Percentiles rank a stretch among this genome's conserved stretches.
These are phyloP conservation scores for Montipora capricornis DNA, from an alignment of 64 coral and sea anemone genomes.

Conservation along the genomic window DNA sequence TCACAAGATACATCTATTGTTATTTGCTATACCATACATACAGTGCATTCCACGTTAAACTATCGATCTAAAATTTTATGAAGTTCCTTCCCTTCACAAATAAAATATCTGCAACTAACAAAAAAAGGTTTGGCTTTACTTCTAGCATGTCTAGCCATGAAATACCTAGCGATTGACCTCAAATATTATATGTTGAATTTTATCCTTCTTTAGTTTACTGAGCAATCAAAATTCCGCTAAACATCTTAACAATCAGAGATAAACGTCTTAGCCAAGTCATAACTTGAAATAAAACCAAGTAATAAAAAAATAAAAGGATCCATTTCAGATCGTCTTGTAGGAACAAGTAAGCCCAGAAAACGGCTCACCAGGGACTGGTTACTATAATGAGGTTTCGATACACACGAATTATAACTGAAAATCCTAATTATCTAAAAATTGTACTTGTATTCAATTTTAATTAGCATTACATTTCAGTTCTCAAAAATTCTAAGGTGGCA, in stretches of 20 bases:
- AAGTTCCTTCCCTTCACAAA: neutral
- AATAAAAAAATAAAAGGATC: no score
- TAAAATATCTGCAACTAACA: neutral
- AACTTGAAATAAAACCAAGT: no score
- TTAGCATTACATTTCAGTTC: neutral
- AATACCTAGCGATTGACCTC: neutral
- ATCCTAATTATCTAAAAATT: neutral
- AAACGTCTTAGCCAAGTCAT: no score
- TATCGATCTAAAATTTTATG: no score
- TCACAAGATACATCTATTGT: neutral
- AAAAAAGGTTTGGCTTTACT: neutral
- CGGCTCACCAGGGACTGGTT: no score
- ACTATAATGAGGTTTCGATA: neutral
- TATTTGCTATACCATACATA: neutral
- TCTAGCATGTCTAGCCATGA: neutral
- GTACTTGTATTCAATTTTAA: neutral
- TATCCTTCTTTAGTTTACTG: no score
- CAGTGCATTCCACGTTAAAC: neutral
- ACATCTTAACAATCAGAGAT: no score
- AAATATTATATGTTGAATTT: no score
- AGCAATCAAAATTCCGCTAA: no score
- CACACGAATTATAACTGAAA: neutral
- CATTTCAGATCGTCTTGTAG: no score
- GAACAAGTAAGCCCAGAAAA: no score
- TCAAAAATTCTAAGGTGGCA: neutral